These are phyloP conservation scores for Eptatretus burgeri DNA, from an alignment of 2,113 vertebrate genomes.

Conservation along the genomic window DNA sequence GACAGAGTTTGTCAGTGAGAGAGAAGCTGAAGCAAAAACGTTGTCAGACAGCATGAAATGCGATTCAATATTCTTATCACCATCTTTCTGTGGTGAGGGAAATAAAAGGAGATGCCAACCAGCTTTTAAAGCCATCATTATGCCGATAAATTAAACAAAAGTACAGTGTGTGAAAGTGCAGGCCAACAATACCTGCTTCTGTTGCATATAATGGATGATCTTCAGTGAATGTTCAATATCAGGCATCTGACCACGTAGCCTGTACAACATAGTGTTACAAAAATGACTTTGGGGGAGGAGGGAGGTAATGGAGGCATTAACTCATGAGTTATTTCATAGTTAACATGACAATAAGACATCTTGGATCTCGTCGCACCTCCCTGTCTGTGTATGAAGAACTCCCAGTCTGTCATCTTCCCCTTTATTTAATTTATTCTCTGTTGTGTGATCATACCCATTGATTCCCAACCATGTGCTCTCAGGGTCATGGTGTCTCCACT, in stretches of 20 bases:
- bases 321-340: no score
- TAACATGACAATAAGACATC: no score
- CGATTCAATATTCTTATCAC: constrained; percentile 25
- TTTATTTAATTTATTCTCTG: no score
- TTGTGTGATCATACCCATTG: no score
- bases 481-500: no score
- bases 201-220: constrained; percentile 94
- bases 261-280: constrained; percentile 15
- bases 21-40: constrained; percentile 73
- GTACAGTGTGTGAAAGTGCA: background rate
- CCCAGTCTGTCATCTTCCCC: no score
- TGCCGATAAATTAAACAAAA: background rate
- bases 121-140: background rate
- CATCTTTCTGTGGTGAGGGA: constrained; percentile 2
- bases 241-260: constrained; percentile 87
- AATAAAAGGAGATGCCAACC: background rate
- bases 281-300: no score
- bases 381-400: no score
- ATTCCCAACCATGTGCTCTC: no score
- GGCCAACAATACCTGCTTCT: constrained; percentile 46
- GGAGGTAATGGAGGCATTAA: no score
- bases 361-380: no score
- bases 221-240: constrained; percentile 96
- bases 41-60: constrained; percentile 84
- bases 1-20: constrained; percentile 84